Evolutionary conservation across 2,797 vertebrate genomes (phyloP).

Genomic region (Phoeniculus purpureus): DNA sequence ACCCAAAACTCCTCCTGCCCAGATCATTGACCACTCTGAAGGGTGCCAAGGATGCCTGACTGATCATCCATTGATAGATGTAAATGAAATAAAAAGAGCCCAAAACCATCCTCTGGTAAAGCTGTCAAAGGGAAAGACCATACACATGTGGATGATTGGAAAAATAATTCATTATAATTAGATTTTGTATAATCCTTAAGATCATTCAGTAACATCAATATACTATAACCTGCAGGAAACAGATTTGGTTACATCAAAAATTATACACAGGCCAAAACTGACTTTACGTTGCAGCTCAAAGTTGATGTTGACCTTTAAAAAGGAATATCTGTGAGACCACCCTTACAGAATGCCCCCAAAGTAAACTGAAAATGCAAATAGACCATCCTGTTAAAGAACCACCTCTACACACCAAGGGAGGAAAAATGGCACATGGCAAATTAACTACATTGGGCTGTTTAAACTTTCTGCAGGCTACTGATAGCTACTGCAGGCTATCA

Average conservation of each 20-base stretch:
- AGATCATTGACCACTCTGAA: background rate
- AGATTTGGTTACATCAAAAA: background rate
- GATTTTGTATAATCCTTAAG: too few species aligned
- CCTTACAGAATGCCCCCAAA: background rate
- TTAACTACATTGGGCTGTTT: too few species aligned
- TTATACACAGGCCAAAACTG: background rate
- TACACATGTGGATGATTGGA: too few species aligned
- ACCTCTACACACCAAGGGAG: background rate
- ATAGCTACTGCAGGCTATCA: background rate
- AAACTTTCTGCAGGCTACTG: background rate
- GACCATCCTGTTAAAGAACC: background rate
- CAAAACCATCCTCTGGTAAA: too few species aligned
- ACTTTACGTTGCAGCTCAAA: background rate
- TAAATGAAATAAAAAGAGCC: too few species aligned
- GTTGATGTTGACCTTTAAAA: background rate
- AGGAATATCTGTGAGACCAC: background rate
- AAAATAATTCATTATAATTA: too few species aligned
- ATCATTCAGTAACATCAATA: too few species aligned
- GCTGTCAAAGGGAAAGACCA: too few species aligned
- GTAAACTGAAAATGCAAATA: background rate
- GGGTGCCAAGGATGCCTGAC: background rate
- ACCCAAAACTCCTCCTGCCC: background rate
- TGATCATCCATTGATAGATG: too few species aligned
- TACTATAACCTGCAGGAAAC: too few species aligned
- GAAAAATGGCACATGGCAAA: background rate